Conservation (phyloP, 2,888 invertebrate species). For the Pachydiplax longipennis region DNA sequence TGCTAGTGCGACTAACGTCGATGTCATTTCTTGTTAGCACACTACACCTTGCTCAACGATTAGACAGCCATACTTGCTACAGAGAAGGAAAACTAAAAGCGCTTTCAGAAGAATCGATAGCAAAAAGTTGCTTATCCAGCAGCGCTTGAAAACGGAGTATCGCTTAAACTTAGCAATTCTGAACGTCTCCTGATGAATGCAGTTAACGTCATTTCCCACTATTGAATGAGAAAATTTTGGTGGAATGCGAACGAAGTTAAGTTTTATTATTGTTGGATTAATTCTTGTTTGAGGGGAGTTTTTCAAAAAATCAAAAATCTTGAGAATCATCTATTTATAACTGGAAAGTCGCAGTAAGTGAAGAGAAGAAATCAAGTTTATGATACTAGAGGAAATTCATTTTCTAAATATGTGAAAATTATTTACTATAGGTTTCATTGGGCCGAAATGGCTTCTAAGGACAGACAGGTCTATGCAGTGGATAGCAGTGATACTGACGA, state of each 20-base stretch:
- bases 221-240: slow-evolving; percentile 46
- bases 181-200: slow-evolving; percentile 14
- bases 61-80: slow-evolving; percentile 40
- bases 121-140: slow-evolving; percentile 21
- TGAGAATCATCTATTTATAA: slow-evolving; percentile 32
- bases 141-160: slow-evolving; percentile 28
- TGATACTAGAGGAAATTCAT: background rate
- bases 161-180: background rate
- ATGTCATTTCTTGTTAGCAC: slow-evolving; percentile 5
- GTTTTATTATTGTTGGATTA: slow-evolving; percentile 45
- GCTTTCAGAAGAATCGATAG: slow-evolving; percentile 34
- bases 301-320: slow-evolving; percentile 38
- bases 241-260: slow-evolving; percentile 44
- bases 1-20: background rate
- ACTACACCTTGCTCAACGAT: slow-evolving; percentile 3
- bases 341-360: slow-evolving; percentile 41
- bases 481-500: slow-evolving; percentile 85
- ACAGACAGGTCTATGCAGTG: slow-evolving; percentile 9
- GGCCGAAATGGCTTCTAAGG: slow-evolving; percentile 30
- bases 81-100: slow-evolving; percentile 20
- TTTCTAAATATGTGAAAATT: background rate
- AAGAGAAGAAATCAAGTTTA: background rate
- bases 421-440: background rate
- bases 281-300: slow-evolving; percentile 43
- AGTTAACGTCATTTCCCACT: slow-evolving; percentile 26